Conservation (phyloP, 2,888 invertebrate species). For the Drosophila austrosaltans region DNA sequence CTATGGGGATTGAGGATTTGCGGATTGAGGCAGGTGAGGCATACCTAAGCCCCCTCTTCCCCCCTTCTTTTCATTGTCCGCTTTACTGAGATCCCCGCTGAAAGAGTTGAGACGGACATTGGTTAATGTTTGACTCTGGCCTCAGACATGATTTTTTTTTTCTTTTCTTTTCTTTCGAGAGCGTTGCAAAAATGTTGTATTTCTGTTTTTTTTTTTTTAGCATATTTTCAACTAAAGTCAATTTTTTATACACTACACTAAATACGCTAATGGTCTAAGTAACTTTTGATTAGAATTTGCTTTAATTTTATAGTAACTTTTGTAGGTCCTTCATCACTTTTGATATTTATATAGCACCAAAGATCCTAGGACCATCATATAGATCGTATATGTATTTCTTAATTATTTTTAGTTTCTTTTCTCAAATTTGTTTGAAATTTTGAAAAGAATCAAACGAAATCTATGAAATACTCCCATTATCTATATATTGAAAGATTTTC, state of each 20-base stretch:
- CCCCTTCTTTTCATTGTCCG: too few relatives aligned
- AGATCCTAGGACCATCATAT: too few relatives aligned
- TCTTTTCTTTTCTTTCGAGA: constrained; percentile 43
- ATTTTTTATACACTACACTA: constrained; percentile 19
- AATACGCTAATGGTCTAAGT: neutral
- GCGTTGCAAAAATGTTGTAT: constrained; percentile 60
- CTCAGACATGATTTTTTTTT: constrained; percentile 40
- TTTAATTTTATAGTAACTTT: too few relatives aligned
- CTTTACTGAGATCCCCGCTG: neutral
- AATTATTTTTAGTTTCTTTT: too few relatives aligned
- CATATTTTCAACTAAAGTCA: constrained; percentile 39
- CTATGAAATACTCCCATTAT: too few relatives aligned
- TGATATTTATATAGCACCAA: too few relatives aligned
- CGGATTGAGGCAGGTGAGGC: constrained; percentile 58
- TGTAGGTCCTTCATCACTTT: too few relatives aligned
- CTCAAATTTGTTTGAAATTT: too few relatives aligned
- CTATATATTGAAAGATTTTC: too few relatives aligned
- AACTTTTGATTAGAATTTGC: neutral
- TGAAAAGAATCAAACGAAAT: too few relatives aligned
- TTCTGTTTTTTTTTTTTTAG: constrained; percentile 34
- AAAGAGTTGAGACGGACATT: constrained; percentile 15
- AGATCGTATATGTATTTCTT: too few relatives aligned
- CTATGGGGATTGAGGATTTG: constrained; percentile 49
- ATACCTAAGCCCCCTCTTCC: constrained; percentile 1
- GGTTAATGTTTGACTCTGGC: constrained; percentile 6